Percentiles rank a stretch among this genome's conserved stretches.
phyloP scores from a whole-genome alignment of 2,113 vertebrate species.

The Sialia sialis region DNA sequence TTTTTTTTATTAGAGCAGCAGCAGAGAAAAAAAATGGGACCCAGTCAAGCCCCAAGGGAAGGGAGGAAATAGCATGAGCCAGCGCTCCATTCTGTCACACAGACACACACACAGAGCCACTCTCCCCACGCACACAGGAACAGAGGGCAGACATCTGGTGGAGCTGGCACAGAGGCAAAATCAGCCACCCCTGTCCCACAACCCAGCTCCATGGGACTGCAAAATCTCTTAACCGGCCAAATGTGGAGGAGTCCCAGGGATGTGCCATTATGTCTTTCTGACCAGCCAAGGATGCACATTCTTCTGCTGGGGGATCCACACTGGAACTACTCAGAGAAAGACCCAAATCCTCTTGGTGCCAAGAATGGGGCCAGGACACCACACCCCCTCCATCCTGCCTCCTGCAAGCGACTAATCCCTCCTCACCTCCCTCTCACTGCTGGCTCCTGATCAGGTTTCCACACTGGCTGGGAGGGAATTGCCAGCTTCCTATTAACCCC shows the following conservation, averaged over 20 bases:
- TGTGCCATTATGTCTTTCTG: neutral
- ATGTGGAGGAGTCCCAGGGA: neutral
- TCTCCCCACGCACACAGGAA: neutral
- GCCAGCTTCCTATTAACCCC: neutral
- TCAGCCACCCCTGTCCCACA: neutral
- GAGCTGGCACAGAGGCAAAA: neutral
- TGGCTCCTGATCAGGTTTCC: neutral
- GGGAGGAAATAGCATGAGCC: slow-evolving; percentile 8
- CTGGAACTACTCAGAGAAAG: neutral
- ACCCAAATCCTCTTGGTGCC: neutral
- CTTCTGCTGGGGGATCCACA: fast-evolving
- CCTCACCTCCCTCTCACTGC: neutral
- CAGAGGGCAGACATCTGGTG: neutral
- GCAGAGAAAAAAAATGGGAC: neutral
- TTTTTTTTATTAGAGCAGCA: neutral
- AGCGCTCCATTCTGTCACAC: neutral
- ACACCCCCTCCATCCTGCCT: fast-evolving
- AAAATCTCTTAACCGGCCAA: neutral
- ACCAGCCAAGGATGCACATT: neutral
- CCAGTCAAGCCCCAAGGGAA: slow-evolving; percentile 8
- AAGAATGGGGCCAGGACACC: neutral
- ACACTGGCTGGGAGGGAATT: neutral
- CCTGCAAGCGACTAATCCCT: neutral
- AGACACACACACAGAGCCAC: neutral
- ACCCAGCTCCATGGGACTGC: neutral